These are phyloP conservation scores for Zele albiditarsus DNA, from an alignment of 2,888 invertebrate genomes.

Conservation along the genomic window DNA sequence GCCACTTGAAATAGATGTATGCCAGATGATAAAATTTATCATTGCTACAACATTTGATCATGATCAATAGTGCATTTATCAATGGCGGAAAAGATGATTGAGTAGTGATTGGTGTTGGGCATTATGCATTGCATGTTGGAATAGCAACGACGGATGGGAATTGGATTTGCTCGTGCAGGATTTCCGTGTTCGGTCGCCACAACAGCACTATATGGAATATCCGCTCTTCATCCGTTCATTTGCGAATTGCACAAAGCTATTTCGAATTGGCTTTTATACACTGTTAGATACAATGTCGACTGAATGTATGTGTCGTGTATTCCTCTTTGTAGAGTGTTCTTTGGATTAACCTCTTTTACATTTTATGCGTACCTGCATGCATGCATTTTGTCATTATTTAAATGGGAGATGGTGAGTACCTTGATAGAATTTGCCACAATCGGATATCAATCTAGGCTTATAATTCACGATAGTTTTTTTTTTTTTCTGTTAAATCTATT, in stretches of 20 bases:
- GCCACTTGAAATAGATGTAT: neutral
- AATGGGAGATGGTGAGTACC: neutral
- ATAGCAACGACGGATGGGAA: constrained; percentile 22
- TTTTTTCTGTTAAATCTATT: neutral
- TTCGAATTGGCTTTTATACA: constrained; percentile 51
- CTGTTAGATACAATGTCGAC: constrained; percentile 27
- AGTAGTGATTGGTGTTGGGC: neutral
- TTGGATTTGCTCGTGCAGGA: constrained; percentile 34
- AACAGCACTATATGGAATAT: constrained; percentile 45
- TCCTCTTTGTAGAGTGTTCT: neutral
- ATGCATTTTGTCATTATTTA: neutral
- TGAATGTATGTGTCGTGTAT: constrained; percentile 21
- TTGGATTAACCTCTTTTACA: neutral
- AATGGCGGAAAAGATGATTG: constrained; percentile 21
- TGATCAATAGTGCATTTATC: neutral
- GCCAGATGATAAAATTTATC: neutral
- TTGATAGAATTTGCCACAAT: too few relatives aligned
- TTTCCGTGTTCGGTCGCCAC: constrained; percentile 30
- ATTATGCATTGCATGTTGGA: constrained; percentile 20
- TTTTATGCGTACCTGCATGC: neutral
- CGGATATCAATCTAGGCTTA: too few relatives aligned
- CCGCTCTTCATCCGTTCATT: constrained; percentile 56
- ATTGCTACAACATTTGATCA: neutral
- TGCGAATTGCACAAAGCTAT: constrained; percentile 55
- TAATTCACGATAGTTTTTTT: neutral